phyloP scores from a whole-genome alignment of 2,888 invertebrate genomes.

The Cephus rjabovi region DNA sequence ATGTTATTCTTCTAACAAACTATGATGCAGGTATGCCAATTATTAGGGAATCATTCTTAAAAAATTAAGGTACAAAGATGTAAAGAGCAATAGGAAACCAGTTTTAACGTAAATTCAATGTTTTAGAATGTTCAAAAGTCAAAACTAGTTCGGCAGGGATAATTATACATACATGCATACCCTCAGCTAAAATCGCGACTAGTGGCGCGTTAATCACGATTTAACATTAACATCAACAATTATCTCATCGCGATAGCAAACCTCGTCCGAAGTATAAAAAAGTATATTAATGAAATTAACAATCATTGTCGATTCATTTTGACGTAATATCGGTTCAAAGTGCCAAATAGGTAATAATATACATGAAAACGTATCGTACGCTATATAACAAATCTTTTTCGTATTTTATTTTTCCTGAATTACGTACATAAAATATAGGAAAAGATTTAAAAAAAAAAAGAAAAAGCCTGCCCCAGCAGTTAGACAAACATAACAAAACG shows the following conservation, averaged over 20 bases:
- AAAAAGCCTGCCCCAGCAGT: not conserved
- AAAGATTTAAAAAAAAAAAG: not conserved
- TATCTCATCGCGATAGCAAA: not conserved
- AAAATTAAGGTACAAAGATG: not conserved
- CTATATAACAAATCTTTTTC: constrained; percentile 17
- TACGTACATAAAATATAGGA: not conserved
- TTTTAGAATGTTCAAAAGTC: not conserved
- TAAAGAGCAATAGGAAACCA: not conserved
- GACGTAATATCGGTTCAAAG: constrained; percentile 5
- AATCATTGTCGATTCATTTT: constrained; percentile 1
- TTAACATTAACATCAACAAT: not conserved
- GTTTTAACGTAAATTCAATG: not conserved
- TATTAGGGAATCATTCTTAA: not conserved
- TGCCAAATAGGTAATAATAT: constrained; percentile 11
- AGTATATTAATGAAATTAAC: not conserved
- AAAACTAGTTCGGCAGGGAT: constrained; percentile 1
- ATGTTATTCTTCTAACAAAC: not conserved
- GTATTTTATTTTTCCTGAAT: constrained; percentile 9
- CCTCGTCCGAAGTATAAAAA: not conserved
- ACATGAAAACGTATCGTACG: constrained; percentile 10
- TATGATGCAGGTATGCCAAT: not conserved
- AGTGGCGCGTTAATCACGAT: not conserved
- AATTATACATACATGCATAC: not conserved
- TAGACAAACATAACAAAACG: not conserved
- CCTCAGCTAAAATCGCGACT: not conserved